These are phyloP conservation scores for Fundulus diaphanus DNA, from an alignment of 2,797 vertebrate species.

Conservation along the genomic window DNA sequence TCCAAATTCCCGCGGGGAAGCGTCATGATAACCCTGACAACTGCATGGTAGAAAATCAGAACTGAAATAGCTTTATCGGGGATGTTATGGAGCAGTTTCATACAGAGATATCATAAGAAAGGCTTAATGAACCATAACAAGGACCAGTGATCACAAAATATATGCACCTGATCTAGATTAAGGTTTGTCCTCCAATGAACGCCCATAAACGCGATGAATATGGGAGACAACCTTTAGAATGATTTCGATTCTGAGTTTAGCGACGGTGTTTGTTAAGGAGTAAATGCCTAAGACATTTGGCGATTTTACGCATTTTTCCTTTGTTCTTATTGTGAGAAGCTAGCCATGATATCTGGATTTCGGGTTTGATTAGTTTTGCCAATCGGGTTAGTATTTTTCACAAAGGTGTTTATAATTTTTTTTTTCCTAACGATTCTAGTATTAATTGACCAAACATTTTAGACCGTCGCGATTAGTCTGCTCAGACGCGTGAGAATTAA, in stretches of 20 bases:
- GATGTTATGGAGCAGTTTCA: too few relatives aligned
- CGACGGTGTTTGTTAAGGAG: not conserved
- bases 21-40: not conserved
- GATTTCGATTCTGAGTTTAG: not conserved
- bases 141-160: not conserved
- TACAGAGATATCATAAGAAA: not conserved
- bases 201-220: not conserved
- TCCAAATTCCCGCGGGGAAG: not conserved
- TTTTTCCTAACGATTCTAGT: not conserved
- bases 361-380: not conserved
- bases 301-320: not conserved
- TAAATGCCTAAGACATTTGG: not conserved
- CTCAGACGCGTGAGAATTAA: not conserved
- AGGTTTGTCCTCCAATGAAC: not conserved
- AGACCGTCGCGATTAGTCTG: not conserved
- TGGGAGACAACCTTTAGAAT: not conserved
- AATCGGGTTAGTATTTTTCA: not conserved
- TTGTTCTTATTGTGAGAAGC: not conserved
- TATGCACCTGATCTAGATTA: not conserved
- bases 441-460: not conserved
- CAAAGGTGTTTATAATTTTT: not conserved
- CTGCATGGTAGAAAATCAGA: not conserved
- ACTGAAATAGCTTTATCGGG: not conserved
- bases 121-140: too few relatives aligned
- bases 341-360: not conserved